Conservation (phyloP, 1,140 invertebrate genomes). For the Scylla paramamosain region DNA sequence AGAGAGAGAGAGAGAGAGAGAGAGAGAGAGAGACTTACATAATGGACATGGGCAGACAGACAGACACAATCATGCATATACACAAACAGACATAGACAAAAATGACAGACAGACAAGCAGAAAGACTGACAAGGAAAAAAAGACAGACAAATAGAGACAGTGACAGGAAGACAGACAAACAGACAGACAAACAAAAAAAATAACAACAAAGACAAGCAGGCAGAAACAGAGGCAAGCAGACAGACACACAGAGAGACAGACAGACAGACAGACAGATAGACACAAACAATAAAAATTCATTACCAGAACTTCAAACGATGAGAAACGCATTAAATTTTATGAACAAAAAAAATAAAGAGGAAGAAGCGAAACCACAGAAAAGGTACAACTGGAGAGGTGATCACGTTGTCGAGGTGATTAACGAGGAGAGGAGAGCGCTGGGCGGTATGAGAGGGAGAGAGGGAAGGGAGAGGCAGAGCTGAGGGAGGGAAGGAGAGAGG, state of each 20-base stretch:
- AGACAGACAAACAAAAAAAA: neutral
- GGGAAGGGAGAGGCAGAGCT: neutral
- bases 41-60: neutral
- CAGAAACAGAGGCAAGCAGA: neutral
- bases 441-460: neutral
- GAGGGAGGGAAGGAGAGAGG: neutral
- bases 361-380: neutral
- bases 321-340: neutral
- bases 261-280: too few relatives aligned
- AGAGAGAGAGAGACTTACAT: neutral
- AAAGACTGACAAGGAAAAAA: too few relatives aligned
- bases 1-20: conserved; percentile 12
- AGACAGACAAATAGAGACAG: too few relatives aligned
- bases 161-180: neutral
- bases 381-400: neutral
- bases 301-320: neutral
- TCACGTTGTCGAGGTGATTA: neutral
- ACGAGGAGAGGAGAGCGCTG: neutral
- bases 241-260: too few relatives aligned
- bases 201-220: neutral
- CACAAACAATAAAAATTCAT: neutral
- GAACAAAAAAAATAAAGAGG: neutral
- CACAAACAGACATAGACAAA: neutral
- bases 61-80: neutral
- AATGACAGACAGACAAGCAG: neutral